phyloP scores from a whole-genome alignment of 1,140 invertebrate genomes.

The Hycleus phaleratus region DNA sequence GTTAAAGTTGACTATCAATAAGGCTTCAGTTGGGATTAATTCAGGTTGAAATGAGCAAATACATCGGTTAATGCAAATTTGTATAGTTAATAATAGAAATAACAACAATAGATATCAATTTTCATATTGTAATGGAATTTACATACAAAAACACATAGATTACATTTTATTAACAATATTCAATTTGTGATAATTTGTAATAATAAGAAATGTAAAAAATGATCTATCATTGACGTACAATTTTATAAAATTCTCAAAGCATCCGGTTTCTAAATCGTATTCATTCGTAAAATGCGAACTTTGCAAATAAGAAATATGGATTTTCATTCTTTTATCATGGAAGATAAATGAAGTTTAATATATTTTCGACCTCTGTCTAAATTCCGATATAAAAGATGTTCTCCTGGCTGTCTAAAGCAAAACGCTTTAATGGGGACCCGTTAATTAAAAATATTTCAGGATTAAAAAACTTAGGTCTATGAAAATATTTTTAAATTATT shows the following conservation, averaged over 20 bases:
- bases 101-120: too few relatives aligned
- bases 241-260: conserved; percentile 14
- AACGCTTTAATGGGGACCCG: neutral
- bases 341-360: conserved; percentile 19
- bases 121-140: too few relatives aligned
- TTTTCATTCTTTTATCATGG: conserved; percentile 16
- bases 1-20: neutral
- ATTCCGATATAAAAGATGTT: conserved; percentile 1
- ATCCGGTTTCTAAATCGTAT: conserved; percentile 11
- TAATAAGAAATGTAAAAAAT: neutral
- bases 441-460: conserved; percentile 9
- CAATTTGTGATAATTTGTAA: too few relatives aligned
- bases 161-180: too few relatives aligned
- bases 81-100: conserved; percentile 5
- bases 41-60: neutral
- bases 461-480: neutral
- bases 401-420: neutral
- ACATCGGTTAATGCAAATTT: conserved; percentile 9
- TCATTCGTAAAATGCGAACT: conserved; percentile 17
- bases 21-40: neutral
- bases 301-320: conserved; percentile 18
- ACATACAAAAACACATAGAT: too few relatives aligned
- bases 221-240: conserved; percentile 3
- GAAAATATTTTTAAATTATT: neutral
- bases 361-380: conserved; percentile 9